Evolutionary conservation across 1,140 invertebrate genomes (phyloP), one percentile per base, ranked within the genome.

Genomic region (Dendrolimus kikuchii): DNA sequence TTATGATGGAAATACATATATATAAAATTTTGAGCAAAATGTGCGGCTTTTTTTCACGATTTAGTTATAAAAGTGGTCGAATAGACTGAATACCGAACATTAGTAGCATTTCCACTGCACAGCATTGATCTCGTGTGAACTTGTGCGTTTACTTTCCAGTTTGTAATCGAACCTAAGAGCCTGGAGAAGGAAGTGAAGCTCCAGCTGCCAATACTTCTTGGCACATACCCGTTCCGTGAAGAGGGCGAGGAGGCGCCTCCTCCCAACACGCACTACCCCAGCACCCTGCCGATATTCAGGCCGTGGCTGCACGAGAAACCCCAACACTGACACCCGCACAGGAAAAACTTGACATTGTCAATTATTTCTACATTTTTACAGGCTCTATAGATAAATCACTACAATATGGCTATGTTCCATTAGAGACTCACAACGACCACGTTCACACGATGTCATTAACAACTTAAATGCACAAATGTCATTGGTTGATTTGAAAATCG

Each of bases 151-250:
- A 7, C 37, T 62, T 90, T 90, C 41, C 88, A 97, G 95, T 98
- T 98, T 77, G 92, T 96, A 56, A 93, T 98, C 66, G 93, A 93
- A 72, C 95, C 96, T 57, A 96, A 96, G 84, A 96, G 95, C 60
- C 88, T 96, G 71, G 95, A 97, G 74, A 97, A 97, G 82, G 93
- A 96, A 68, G 93, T 98, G 38, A 97, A 97, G 82, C 88, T 98
- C 4, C 96, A 98, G 78, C 89, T 98, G 74, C 96, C 96, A 23
- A 96, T 98, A 57, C 92, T 97, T 73, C 89, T 98, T 81, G 96
- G 95, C 8, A 98, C 96, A n/a, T 98, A 98, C 87, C 96, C 96
- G 1, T 90, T 97, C 67, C 89, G 94, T 51, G 88, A 88, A 9
- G 91, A 57, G 7, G 56, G 90, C 52, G 90, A 89, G 6, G 90